Evolutionary conservation across 2,113 vertebrate genomes (phyloP).

Genomic region (Mus musculus): DNA sequence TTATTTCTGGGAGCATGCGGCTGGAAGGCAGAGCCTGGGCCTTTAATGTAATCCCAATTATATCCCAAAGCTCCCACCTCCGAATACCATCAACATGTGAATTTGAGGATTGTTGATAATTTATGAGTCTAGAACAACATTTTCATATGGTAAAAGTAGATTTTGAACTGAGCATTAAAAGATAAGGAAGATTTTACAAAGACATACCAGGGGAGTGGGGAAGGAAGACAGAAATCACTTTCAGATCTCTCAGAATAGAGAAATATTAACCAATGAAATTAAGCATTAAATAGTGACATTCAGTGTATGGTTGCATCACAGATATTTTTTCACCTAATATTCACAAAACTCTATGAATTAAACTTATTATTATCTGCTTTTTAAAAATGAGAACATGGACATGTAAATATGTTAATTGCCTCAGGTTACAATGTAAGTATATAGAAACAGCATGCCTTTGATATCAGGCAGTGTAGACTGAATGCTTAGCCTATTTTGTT

Average conservation of each 20-base stretch:
- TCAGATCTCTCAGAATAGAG: neutral
- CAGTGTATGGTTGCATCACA: neutral
- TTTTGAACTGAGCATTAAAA: conserved; percentile 4
- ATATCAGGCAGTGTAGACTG: neutral
- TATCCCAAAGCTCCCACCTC: neutral
- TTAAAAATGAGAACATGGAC: conserved; percentile 2
- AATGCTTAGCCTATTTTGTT: neutral
- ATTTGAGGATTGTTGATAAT: neutral
- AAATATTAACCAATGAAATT: neutral
- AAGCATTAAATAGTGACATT: conserved; percentile 31
- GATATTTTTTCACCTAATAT: conserved; percentile 5
- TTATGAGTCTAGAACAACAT: neutral
- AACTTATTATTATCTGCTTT: conserved; percentile 5
- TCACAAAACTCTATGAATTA: conserved; percentile 13
- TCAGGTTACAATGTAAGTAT: neutral
- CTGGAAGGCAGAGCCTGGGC: neutral
- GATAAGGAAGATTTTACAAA: neutral
- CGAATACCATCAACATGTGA: neutral
- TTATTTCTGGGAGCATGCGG: neutral
- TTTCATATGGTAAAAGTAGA: neutral
- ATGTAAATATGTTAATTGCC: conserved; percentile 24
- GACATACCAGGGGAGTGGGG: neutral
- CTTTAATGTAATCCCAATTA: neutral
- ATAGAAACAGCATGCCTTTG: neutral
- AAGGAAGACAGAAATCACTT: neutral